These are phyloP conservation scores for Sylvilagus bachmani DNA, from an alignment of 2,113 vertebrate species.

Conservation along the genomic window DNA sequence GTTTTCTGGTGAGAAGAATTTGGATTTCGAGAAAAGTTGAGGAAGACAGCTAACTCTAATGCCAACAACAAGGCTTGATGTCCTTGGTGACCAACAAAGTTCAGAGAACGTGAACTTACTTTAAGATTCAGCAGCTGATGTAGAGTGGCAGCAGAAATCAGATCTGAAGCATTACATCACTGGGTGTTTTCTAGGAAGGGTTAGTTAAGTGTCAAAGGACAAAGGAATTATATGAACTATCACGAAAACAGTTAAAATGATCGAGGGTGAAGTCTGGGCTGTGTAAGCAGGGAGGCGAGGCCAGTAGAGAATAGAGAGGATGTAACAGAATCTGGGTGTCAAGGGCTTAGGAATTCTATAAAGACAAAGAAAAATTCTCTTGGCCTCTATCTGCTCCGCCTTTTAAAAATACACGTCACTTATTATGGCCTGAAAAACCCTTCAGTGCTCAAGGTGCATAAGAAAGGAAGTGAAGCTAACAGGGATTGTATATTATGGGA, in stretches of 20 bases:
- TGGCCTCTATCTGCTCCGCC: not conserved
- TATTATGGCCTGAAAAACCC: not conserved
- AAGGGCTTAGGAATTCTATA: conserved; percentile 39
- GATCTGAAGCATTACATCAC: not conserved
- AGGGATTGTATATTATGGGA: not conserved
- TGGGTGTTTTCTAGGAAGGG: not conserved
- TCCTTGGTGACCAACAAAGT: not conserved
- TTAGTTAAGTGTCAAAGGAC: not conserved
- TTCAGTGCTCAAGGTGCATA: not conserved
- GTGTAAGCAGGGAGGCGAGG: not conserved
- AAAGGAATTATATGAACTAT: not conserved
- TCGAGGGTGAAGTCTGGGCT: not conserved
- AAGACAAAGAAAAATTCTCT: conserved; percentile 74
- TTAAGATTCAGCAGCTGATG: conserved; percentile 29
- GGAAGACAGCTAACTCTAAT: not conserved
- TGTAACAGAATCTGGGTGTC: conserved; percentile 33
- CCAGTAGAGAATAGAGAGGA: not conserved
- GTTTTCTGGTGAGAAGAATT: not conserved
- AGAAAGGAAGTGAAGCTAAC: not conserved
- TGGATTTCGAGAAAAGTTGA: not conserved
- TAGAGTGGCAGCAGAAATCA: not conserved
- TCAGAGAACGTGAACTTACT: conserved; percentile 66
- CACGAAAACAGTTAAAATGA: not conserved
- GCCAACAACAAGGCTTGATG: not conserved
- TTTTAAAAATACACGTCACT: not conserved